A percentile compares a stretch with the other conserved stretches of the same genome.
Evolutionary conservation across 2,113 vertebrate species (phyloP).

Genomic region (Petrocephalus zakoni): DNA sequence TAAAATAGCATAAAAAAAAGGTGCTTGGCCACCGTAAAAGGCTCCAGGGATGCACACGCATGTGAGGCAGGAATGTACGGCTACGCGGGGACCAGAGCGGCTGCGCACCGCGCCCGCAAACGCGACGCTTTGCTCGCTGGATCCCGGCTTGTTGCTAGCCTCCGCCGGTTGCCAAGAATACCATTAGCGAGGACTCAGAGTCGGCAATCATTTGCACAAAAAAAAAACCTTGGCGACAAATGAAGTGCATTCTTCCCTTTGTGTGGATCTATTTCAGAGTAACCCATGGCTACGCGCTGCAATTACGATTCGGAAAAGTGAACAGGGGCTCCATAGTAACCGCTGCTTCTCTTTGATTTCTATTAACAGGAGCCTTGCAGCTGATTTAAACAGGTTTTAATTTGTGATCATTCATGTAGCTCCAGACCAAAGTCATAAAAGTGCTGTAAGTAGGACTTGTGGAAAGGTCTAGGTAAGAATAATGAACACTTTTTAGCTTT

Average conservation of each 20-base stretch:
- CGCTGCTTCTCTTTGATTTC: not conserved
- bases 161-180: constrained; percentile 9
- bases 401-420: not conserved
- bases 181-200: not conserved
- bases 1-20: not conserved
- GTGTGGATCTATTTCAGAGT: constrained; percentile 15
- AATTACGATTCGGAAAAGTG: constrained; percentile 4
- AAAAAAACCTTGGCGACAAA: constrained; percentile 6
- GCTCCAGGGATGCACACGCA: not conserved
- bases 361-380: constrained; percentile 5
- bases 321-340: constrained; percentile 13
- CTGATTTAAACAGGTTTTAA: constrained; percentile 11
- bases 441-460: not conserved
- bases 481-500: constrained; percentile 1
- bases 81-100: not conserved
- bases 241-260: constrained; percentile 18
- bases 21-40: not conserved
- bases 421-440: not conserved
- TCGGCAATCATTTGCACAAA: not conserved
- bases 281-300: constrained; percentile 1
- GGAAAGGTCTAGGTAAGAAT: not conserved
- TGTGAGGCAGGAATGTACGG: not conserved
- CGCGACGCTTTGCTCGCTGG: not conserved
- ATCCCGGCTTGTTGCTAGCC: not conserved
- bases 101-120: not conserved